Evolutionary conservation across 2,113 vertebrate species (phyloP), one percentile per base, ranked within the genome.

Genomic region (Gymnarchus niloticus): DNA sequence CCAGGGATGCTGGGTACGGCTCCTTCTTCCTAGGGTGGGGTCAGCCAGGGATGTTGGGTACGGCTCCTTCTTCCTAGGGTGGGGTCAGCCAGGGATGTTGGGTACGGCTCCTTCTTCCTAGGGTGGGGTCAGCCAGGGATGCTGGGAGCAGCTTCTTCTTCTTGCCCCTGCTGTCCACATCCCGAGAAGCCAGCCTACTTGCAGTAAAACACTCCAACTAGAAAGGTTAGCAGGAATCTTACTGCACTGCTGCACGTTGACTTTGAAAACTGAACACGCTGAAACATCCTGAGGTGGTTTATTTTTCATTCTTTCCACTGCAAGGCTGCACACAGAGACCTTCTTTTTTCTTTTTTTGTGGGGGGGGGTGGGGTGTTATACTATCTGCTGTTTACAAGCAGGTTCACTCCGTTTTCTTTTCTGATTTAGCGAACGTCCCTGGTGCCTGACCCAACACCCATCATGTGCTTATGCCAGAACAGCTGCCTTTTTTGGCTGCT

Each of bases 211-310:
- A 10, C 61, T 8, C 23, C 33, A 25, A 56, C 28, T 41, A 41
- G 10, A 3, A 54, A 56, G 83, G 65, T 87, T 91, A 92, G 93
- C 90, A 89, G 46, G 89, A 87, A 88, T 89, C 82, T 59, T 80
- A 77, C 88, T 83, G 78, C 84, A 81, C 86, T 80, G 77, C 88
- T 83, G 78, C 84, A 81, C 86, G 77, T 90, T 89, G 88, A 88
- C 90, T 92, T 87, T 86, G 88, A 91, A 89, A 87, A 86, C 85
- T 90, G 89, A 86, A 84, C 90, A 85, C 88, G 89, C 85, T 91
- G 92, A 92, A 88, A 88, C 87, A 81, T 86, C 90, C 87, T 88
- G 85, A 87, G 89, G 87, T 78, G 83, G 25, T n/a, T 89, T 89
- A 3, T 57, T 90, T 61, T 85, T 91, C 90, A n/a, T n/a, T n/a